These are phyloP conservation scores for Lepus americanus DNA, from an alignment of 2,113 vertebrate species.

Conservation along the genomic window DNA sequence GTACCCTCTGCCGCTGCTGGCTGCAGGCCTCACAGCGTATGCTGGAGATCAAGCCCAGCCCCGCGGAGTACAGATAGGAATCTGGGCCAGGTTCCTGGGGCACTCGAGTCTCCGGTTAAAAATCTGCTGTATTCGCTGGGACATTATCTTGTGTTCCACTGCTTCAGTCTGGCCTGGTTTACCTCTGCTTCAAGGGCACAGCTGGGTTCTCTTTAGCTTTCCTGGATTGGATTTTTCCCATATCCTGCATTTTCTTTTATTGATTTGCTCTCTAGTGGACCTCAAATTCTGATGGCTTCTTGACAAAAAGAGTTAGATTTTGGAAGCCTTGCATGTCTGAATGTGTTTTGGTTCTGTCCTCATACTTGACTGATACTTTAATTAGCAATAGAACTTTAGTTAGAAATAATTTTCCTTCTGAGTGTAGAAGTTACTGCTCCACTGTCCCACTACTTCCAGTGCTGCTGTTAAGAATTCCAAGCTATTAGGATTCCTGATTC, in stretches of 20 bases:
- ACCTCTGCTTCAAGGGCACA: background rate
- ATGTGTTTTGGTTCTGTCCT: background rate
- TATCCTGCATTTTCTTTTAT: background rate
- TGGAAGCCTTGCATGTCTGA: background rate
- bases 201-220: background rate
- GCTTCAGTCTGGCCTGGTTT: background rate
- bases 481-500: background rate
- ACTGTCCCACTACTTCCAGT: background rate
- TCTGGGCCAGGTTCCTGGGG: conserved; percentile 4
- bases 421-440: background rate
- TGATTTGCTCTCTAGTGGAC: background rate
- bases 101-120: background rate
- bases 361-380: background rate
- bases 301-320: background rate
- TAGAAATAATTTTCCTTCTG: conserved; percentile 44
- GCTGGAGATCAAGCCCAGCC: background rate
- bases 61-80: background rate
- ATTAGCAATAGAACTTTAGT: background rate
- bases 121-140: background rate
- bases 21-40: background rate
- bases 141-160: background rate
- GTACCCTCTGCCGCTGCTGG: background rate
- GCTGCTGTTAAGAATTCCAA: background rate
- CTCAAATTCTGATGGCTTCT: background rate
- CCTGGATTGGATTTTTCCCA: background rate